Evolutionary conservation across 2,888 invertebrate genomes (phyloP).

Genomic region (Polia nebulosa): DNA sequence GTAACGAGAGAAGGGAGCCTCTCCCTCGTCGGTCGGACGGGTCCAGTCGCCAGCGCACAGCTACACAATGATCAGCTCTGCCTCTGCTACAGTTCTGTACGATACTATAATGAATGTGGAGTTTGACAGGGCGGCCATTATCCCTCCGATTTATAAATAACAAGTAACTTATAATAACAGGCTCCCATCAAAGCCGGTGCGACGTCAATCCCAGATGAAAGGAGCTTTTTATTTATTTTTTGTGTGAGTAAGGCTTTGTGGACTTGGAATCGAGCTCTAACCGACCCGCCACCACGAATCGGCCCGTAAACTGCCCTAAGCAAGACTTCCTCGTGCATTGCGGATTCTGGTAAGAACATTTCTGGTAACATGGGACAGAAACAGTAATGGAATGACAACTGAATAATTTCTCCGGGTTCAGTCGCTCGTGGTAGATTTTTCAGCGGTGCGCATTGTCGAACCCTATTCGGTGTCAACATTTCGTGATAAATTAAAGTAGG

Average conservation of each 20-base stretch:
- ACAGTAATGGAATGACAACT: conserved; percentile 20
- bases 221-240: conserved; percentile 71
- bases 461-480: conserved; percentile 65
- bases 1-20: conserved; percentile 31
- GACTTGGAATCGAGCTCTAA: conserved; percentile 58
- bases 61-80: conserved; percentile 28
- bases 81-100: conserved; percentile 19
- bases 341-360: not conserved
- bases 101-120: conserved; percentile 49
- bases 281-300: conserved; percentile 23
- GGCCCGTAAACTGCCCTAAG: not conserved
- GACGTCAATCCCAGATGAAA: conserved; percentile 77
- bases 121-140: conserved; percentile 54
- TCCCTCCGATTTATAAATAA: conserved; percentile 63
- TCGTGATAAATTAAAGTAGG: conserved; percentile 67
- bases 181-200: conserved; percentile 68
- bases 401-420: not conserved
- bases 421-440: conserved; percentile 16
- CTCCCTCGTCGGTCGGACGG: conserved; percentile 4
- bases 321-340: conserved; percentile 21
- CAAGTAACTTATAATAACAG: conserved; percentile 72
- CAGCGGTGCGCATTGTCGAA: conserved; percentile 55
- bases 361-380: not conserved
- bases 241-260: conserved; percentile 66
- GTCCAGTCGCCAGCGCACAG: conserved; percentile 9